Base-by-base conservation (phyloP, 2,888 invertebrate species). In the Scotopteryx bipunctaria region DNA sequence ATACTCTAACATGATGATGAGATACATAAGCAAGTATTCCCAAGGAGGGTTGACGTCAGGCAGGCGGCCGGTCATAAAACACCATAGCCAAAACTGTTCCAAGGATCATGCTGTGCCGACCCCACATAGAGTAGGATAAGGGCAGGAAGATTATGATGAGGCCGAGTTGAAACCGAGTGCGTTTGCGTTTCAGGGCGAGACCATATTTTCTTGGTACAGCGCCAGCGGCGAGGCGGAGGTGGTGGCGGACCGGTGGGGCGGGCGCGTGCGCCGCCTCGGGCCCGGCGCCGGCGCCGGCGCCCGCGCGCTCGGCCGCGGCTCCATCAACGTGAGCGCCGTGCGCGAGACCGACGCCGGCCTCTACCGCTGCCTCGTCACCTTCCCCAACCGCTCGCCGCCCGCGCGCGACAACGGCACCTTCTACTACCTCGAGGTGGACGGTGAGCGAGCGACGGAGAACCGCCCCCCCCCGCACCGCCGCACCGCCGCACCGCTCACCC, bases 311-410 rank as follows among this genome's bases (percentile, higher is more conserved):
- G 93, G 93, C 55, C 91, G 91, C 53, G 95, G 94, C 64, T 94
- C 95, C 64, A 93, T 97, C 67, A 97, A 97, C 90, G 91, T 98
- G 61, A 96, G 95, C 48, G 94, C 95, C 63, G 96, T 98, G 67
- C 92, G 96, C 59, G 97, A 97, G 83, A 93, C 95, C 41, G 98
- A 98, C 85, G 94, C 95, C 71, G 98, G 98, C 63, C 96, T 96
- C 93, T 98, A 96, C 87, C 96, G 97, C 87, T 98, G 98, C 87
- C 94, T 93, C 76, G 94, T 98, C 59, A 92, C 94, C 72, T 97
- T 97, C 81, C 95, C 97, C 55, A 97, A 97, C 84, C 93, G 97
- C 68, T 93, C 95, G 45, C 96, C 97, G n/a, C 95, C 94, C 62
- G 92, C 94, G 17, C 92, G 95, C 61, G 95, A 95, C 78, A 98